These are phyloP conservation scores for Falco berigora DNA, from an alignment of 2,797 vertebrate genomes.

Conservation along the genomic window DNA sequence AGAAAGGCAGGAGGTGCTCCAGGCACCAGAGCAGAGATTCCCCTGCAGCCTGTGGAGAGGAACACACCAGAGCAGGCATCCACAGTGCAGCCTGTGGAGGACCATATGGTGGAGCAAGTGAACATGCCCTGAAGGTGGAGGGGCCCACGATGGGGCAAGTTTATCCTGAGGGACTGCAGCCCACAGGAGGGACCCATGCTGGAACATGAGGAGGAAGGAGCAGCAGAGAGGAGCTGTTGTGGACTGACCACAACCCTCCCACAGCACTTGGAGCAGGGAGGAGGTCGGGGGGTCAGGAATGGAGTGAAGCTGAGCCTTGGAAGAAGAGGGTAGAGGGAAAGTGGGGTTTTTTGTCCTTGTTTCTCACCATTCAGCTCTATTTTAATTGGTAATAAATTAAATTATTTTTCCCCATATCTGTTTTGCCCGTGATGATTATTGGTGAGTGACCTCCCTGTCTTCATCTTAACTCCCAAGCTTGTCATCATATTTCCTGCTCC, in stretches of 20 bases:
- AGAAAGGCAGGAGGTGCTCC: neutral
- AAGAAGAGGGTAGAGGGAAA: neutral
- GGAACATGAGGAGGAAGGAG: neutral
- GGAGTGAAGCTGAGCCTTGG: neutral
- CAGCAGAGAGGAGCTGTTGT: neutral
- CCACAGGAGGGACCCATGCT: neutral
- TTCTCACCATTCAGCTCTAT: neutral
- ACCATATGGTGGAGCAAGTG: neutral
- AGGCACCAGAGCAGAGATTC: neutral
- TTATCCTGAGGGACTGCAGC: neutral
- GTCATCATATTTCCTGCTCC: neutral
- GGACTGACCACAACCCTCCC: neutral
- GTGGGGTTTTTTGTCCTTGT: neutral
- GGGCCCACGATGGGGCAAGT: neutral
- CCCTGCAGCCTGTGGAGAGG: neutral
- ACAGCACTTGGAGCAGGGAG: neutral
- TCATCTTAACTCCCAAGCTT: neutral
- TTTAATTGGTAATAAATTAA: neutral
- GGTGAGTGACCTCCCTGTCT: neutral
- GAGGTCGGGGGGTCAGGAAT: neutral
- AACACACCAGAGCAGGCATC: neutral
- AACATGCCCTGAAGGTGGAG: neutral
- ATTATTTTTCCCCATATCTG: neutral
- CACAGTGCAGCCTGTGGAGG: neutral
- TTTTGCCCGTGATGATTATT: neutral